Percentiles rank a stretch among this genome's conserved stretches.
phyloP scores from a whole-genome alignment of 2,888 invertebrate species.

The Lithophane ornitopus region DNA sequence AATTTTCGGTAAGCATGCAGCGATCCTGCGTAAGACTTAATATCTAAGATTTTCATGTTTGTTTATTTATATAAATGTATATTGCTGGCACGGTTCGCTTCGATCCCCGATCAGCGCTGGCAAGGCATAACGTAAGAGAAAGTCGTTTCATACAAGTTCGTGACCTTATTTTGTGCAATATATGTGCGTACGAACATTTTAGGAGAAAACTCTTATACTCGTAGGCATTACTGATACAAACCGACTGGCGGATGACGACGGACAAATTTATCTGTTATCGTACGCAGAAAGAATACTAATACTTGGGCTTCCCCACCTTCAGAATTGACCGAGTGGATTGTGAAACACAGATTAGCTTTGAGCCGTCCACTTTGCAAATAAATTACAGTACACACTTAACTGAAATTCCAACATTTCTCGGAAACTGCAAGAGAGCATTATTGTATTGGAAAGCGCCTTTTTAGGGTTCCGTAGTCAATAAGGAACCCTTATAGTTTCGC shows the following conservation, averaged over 20 bases:
- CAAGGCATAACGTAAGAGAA: slow-evolving; percentile 47
- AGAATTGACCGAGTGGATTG: slow-evolving; percentile 9
- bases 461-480: too few species aligned
- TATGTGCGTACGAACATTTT: slow-evolving; percentile 64
- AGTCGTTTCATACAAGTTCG: slow-evolving; percentile 58
- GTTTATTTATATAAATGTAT: slow-evolving; percentile 40
- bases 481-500: too few species aligned
- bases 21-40: slow-evolving; percentile 32
- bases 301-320: slow-evolving; percentile 42
- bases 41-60: slow-evolving; percentile 39
- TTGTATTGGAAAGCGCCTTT: neutral
- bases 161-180: slow-evolving; percentile 64
- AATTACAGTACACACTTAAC: neutral
- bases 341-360: slow-evolving; percentile 22
- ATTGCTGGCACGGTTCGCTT: slow-evolving; percentile 13
- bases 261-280: slow-evolving; percentile 66
- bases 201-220: slow-evolving; percentile 57
- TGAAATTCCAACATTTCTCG: neutral
- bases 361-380: slow-evolving; percentile 2
- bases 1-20: slow-evolving; percentile 48
- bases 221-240: slow-evolving; percentile 55
- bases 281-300: slow-evolving; percentile 67
- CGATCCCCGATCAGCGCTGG: slow-evolving; percentile 41
- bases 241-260: slow-evolving; percentile 64
- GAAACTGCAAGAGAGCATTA: neutral